Evolutionary conservation across 2,113 vertebrate species (phyloP).

Genomic region (Gambusia holbrooki): DNA sequence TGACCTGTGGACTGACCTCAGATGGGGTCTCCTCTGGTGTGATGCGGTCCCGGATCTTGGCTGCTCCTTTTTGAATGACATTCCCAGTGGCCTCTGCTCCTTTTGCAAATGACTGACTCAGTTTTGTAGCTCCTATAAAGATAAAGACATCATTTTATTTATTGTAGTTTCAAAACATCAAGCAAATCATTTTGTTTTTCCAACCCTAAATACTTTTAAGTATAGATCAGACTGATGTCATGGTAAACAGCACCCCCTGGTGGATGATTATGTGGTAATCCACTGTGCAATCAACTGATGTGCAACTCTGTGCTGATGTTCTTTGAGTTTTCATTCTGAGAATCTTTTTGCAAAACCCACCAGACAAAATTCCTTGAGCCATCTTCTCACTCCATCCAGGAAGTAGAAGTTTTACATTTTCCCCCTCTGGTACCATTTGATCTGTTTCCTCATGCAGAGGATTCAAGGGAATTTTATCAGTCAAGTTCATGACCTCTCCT

Average conservation of each 20-base stretch:
- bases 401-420: constrained; percentile 75
- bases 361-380: constrained; percentile 90
- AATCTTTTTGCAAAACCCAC: constrained; percentile 63
- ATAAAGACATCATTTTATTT: constrained; percentile 9
- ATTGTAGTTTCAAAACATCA: neutral
- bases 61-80: constrained; percentile 90
- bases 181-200: neutral
- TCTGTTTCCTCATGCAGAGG: constrained; percentile 66
- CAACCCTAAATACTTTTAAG: constrained; percentile 1
- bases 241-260: constrained; percentile 47
- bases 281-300: neutral
- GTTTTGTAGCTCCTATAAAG: constrained; percentile 86
- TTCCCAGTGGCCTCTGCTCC: constrained; percentile 92
- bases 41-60: constrained; percentile 88
- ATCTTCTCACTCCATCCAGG: constrained; percentile 96
- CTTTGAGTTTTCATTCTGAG: no score
- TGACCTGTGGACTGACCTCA: constrained; percentile 88
- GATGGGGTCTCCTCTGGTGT: constrained; percentile 91
- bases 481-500: constrained; percentile 82
- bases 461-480: constrained; percentile 80
- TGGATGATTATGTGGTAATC: constrained; percentile 17
- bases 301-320: no score
- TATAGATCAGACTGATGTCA: neutral
- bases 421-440: constrained; percentile 21
- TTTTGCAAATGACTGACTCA: constrained; percentile 88